Evolutionary conservation across 1,140 invertebrate species (phyloP).

Genomic region (Andricus grossulariae): DNA sequence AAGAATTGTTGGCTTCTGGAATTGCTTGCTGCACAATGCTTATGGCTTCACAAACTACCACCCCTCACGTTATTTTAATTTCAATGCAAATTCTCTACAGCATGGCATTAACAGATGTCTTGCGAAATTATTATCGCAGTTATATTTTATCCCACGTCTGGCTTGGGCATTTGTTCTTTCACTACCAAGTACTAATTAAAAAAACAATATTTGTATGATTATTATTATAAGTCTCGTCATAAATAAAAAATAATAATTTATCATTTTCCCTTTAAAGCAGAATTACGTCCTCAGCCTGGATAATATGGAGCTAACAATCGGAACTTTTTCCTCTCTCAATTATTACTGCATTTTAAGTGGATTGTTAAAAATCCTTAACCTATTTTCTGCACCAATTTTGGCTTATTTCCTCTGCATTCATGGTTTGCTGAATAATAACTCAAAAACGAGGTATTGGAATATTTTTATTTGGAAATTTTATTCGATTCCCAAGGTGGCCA

Average conservation of each 20-base stretch:
- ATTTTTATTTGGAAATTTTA: not conserved
- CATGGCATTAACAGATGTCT: not conserved
- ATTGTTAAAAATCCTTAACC: not conserved
- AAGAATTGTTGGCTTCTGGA: not conserved
- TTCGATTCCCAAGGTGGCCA: too few relatives aligned
- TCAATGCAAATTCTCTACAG: not conserved
- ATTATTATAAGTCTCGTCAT: too few relatives aligned
- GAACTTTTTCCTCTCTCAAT: not conserved
- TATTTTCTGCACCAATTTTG: conserved; percentile 7
- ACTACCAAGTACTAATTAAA: not conserved
- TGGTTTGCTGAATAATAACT: not conserved
- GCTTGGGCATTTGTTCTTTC: conserved; percentile 11
- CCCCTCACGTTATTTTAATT: not conserved
- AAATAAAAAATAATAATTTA: not conserved
- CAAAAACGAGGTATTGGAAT: not conserved
- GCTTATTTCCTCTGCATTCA: not conserved
- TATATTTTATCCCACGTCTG: conserved; percentile 5
- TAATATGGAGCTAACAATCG: not conserved
- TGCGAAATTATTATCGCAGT: not conserved
- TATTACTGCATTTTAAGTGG: not conserved
- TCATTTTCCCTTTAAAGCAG: not conserved
- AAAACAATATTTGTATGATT: too few relatives aligned
- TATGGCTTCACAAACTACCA: not conserved
- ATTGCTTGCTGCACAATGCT: not conserved
- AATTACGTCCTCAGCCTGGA: conserved; percentile 13